Evolutionary conservation across 2,113 vertebrate genomes (phyloP).

Genomic region (Nanger granti): DNA sequence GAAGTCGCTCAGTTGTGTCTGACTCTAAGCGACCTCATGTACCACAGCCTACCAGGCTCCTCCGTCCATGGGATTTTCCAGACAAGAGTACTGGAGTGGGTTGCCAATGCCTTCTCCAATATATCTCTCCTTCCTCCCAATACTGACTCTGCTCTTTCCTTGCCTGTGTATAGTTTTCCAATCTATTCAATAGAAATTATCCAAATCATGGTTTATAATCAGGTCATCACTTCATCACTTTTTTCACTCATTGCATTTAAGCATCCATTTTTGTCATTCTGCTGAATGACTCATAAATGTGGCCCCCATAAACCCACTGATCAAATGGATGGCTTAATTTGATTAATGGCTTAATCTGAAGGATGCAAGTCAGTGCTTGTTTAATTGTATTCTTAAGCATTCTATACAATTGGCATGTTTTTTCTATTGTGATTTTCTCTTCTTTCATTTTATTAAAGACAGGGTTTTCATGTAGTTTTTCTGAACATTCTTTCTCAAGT

Average conservation of each 20-base stretch:
- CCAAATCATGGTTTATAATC: neutral
- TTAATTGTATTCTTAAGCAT: neutral
- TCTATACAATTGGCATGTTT: neutral
- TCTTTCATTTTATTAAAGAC: neutral
- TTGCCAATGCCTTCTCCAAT: too few relatives aligned
- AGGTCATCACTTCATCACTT: neutral
- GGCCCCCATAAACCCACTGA: neutral
- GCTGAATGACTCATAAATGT: slow-evolving; percentile 1
- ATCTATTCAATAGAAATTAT: neutral
- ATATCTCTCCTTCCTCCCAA: neutral
- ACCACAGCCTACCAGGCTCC: too few relatives aligned
- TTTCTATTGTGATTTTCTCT: neutral
- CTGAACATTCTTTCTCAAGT: neutral
- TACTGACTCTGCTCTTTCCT: neutral
- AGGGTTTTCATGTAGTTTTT: neutral
- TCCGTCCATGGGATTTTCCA: too few relatives aligned
- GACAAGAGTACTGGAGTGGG: too few relatives aligned
- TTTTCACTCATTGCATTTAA: neutral
- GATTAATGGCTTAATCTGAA: neutral
- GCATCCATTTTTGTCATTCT: neutral
- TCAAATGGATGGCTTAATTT: neutral
- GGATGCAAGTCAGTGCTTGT: neutral
- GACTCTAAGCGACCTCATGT: too few relatives aligned
- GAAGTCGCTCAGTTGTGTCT: too few relatives aligned
- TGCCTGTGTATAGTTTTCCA: neutral